Percentiles rank a stretch among this genome's conserved stretches.
Evolutionary conservation across 2,888 invertebrate genomes (phyloP).

Genomic region (Sphaerophoria rueppellii): DNA sequence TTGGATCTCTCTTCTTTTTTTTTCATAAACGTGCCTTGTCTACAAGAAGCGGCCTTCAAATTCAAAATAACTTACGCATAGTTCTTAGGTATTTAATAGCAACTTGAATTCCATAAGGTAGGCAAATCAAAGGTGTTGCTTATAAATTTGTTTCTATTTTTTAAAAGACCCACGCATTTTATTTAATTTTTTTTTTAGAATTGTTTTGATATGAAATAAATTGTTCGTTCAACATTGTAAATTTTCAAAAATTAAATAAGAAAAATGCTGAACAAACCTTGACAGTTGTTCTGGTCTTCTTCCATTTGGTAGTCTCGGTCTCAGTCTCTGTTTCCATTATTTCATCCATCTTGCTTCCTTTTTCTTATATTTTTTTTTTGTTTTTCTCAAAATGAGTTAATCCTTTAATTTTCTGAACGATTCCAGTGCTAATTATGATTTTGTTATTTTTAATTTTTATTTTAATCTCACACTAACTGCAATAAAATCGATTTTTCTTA

Average conservation of each 20-base stretch:
- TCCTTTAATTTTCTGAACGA: conserved; percentile 47
- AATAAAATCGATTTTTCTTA: conserved; percentile 41
- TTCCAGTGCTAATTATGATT: conserved; percentile 22
- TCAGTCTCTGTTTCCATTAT: conserved; percentile 60
- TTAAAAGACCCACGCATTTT: too few relatives aligned
- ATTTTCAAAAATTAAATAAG: neutral
- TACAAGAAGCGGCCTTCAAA: too few relatives aligned
- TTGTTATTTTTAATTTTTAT: conserved; percentile 9
- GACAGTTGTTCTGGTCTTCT: conserved; percentile 59
- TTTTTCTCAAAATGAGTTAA: conserved; percentile 9
- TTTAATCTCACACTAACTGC: conserved; percentile 38
- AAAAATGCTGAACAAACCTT: conserved; percentile 46
- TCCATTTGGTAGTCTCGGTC: conserved; percentile 66
- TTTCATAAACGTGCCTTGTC: too few relatives aligned
- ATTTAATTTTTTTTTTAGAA: too few relatives aligned
- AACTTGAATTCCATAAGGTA: too few relatives aligned
- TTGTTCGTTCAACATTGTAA: too few relatives aligned
- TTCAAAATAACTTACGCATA: too few relatives aligned
- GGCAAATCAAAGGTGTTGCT: too few relatives aligned
- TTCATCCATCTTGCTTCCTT: conserved; percentile 56
- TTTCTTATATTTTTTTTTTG: neutral
- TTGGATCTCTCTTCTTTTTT: too few relatives aligned
- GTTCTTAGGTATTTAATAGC: too few relatives aligned
- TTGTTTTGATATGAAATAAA: too few relatives aligned
- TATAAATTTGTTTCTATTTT: too few relatives aligned